Conservation (phyloP, 2,113 vertebrate genomes). For the Tragelaphus buxtoni region DNA sequence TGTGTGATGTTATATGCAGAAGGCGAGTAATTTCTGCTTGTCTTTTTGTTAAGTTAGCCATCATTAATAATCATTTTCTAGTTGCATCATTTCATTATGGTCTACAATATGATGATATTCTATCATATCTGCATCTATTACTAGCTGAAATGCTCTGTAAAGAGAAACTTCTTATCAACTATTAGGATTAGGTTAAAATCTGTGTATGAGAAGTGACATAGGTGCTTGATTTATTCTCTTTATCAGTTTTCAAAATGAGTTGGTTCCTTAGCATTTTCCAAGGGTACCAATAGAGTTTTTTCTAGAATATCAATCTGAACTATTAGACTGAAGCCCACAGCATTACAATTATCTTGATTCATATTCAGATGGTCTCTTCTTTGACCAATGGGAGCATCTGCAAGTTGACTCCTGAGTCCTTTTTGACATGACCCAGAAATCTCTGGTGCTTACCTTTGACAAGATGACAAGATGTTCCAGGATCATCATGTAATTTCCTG, state of each 20-base stretch:
- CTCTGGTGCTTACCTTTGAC: neutral
- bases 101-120: neutral
- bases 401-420: neutral
- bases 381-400: neutral
- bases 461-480: neutral
- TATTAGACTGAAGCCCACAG: neutral
- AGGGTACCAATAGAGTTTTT: neutral
- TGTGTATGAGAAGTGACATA: neutral
- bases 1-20: neutral
- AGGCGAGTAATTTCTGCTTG: neutral
- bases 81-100: neutral
- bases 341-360: neutral
- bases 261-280: neutral
- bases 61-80: neutral
- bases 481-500: conserved; percentile 16
- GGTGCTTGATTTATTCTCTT: neutral
- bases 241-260: conserved; percentile 15
- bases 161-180: neutral
- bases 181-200: neutral
- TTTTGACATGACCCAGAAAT: neutral
- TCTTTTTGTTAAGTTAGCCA: conserved; percentile 20
- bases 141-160: neutral
- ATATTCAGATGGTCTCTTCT: neutral
- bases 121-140: neutral
- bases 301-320: neutral